A percentile compares a stretch with the other conserved stretches of the same genome.
These are phyloP conservation scores for Ellobium chinense DNA, from an alignment of 2,888 invertebrate genomes.

Conservation along the genomic window DNA sequence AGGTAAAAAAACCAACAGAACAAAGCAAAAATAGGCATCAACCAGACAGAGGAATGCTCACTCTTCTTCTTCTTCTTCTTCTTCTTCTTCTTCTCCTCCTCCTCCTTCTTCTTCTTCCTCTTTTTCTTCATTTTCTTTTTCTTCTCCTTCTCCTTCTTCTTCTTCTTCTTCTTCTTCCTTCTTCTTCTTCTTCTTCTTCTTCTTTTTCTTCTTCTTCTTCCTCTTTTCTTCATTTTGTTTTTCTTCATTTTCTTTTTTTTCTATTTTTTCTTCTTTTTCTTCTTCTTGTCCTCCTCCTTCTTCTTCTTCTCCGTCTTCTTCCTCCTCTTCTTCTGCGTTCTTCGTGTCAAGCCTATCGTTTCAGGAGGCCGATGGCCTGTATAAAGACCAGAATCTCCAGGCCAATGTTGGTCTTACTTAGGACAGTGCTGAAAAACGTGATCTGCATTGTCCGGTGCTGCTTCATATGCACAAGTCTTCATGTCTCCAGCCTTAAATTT, in stretches of 20 bases:
- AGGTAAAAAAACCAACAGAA: too few species aligned
- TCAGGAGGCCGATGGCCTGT: too few species aligned
- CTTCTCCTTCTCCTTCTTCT: not conserved
- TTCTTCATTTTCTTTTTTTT: slow-evolving; percentile 22
- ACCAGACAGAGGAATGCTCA: too few species aligned
- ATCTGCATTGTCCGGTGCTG: too few species aligned
- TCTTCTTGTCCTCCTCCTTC: slow-evolving; percentile 40
- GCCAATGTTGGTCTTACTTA: too few species aligned
- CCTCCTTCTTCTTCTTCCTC: not conserved
- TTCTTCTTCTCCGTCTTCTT: slow-evolving; percentile 5
- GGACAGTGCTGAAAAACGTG: too few species aligned
- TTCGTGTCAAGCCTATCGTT: too few species aligned
- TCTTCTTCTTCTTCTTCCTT: not conserved
- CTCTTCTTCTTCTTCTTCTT: not conserved
- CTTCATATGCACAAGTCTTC: too few species aligned
- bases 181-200: not conserved
- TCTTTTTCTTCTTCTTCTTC: not conserved
- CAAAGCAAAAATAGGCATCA: too few species aligned
- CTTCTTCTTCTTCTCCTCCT: not conserved
- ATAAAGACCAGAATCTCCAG: too few species aligned
- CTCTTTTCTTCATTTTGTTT: not conserved
- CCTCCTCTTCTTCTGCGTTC: too few species aligned
- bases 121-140: not conserved
- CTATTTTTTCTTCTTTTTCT: slow-evolving; percentile 43
- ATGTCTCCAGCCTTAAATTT: too few species aligned